These are phyloP conservation scores for Sanderia malayensis DNA, from an alignment of 30 jellyfish, hydroid and myxozoan species.

Conservation along the genomic window DNA sequence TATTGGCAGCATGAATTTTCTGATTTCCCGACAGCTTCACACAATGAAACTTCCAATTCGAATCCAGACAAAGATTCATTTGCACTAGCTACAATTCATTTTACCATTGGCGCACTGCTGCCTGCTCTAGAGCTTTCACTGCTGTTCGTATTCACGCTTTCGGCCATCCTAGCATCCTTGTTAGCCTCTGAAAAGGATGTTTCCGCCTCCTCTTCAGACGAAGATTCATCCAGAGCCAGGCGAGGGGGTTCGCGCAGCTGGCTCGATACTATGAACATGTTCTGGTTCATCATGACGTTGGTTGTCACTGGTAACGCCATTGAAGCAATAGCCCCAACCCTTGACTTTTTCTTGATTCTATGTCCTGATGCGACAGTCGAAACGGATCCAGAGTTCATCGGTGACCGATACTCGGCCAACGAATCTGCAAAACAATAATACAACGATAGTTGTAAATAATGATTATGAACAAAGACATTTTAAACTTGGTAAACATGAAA, in stretches of 20 bases:
- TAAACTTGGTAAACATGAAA: no score
- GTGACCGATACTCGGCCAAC: neutral
- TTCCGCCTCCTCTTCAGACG: conserved; percentile 54
- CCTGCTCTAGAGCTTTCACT: no score
- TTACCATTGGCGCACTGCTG: neutral
- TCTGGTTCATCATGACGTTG: conserved; percentile 1
- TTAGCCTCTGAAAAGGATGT: conserved; percentile 38
- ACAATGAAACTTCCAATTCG: no score
- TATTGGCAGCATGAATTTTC: no score
- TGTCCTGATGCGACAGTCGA: neutral
- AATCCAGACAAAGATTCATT: no score
- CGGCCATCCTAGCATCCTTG: neutral
- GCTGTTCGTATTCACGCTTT: neutral
- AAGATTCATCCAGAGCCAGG: conserved; percentile 50
- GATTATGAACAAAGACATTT: no score
- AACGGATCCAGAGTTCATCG: neutral
- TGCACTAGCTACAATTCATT: neutral
- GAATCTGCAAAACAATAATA: neutral
- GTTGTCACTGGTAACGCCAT: conserved; percentile 1
- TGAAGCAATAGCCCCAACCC: conserved; percentile 5
- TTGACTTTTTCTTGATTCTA: neutral
- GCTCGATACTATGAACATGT: neutral
- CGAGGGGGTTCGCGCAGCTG: conserved; percentile 46
- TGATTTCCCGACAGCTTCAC: no score
- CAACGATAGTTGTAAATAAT: neutral